Evolutionary conservation across 2,888 invertebrate species (phyloP).

Genomic region (Agrypnus murinus): DNA sequence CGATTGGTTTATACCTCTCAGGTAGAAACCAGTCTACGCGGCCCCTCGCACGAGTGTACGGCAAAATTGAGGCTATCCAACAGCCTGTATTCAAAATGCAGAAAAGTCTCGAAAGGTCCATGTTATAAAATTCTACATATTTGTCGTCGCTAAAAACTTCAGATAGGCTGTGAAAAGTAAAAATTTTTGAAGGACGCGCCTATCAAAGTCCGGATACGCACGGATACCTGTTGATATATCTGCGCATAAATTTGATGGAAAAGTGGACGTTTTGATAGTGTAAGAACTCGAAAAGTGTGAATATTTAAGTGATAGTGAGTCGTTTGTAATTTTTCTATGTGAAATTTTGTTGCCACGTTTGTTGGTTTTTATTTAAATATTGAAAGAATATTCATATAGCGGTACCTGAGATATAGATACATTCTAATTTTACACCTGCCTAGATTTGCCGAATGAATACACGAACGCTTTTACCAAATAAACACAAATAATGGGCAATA

Average conservation of each 20-base stretch:
- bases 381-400: slow-evolving; percentile 21
- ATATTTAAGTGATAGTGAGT: slow-evolving; percentile 36
- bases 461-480: slow-evolving; percentile 39
- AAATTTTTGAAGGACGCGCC: slow-evolving; percentile 26
- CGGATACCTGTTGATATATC: slow-evolving; percentile 48
- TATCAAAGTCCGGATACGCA: slow-evolving; percentile 1
- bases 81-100: slow-evolving; percentile 52
- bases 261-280: slow-evolving; percentile 37
- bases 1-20: slow-evolving; percentile 65
- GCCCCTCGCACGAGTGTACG: slow-evolving; percentile 60
- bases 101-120: slow-evolving; percentile 30
- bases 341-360: slow-evolving; percentile 46
- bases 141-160: slow-evolving; percentile 4
- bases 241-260: slow-evolving; percentile 46
- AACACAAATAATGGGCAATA: slow-evolving; percentile 20
- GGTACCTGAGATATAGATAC: slow-evolving; percentile 49
- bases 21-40: slow-evolving; percentile 69
- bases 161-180: slow-evolving; percentile 34
- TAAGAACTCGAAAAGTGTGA: slow-evolving; percentile 32
- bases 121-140: neutral
- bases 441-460: neutral
- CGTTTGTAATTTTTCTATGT: slow-evolving; percentile 12
- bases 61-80: slow-evolving; percentile 55
- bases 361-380: slow-evolving; percentile 25
- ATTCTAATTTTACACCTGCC: slow-evolving; percentile 27